Percentiles rank a stretch among this genome's conserved stretches.
phyloP scores from a whole-genome alignment of 23 tunicate species.

The Halocynthia roretzi region DNA sequence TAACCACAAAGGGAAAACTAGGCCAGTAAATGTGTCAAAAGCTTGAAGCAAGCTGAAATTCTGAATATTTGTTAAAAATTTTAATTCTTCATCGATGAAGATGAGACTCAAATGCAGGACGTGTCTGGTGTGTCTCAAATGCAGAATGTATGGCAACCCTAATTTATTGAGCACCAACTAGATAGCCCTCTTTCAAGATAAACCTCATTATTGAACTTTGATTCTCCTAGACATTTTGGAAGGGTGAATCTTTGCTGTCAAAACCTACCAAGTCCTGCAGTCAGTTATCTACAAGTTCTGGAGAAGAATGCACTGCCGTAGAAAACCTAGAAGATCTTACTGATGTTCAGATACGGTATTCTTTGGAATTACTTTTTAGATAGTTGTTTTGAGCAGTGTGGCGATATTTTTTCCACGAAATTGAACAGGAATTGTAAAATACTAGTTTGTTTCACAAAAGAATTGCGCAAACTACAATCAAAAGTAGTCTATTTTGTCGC shows the following conservation, averaged over 20 bases:
- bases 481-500: too few relatives aligned
- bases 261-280: slow-evolving; percentile 1
- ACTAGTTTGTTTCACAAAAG: too few relatives aligned
- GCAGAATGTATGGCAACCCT: not conserved
- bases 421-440: too few relatives aligned
- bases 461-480: too few relatives aligned
- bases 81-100: too few relatives aligned
- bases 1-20: too few relatives aligned
- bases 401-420: too few relatives aligned
- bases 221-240: slow-evolving; percentile 9
- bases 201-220: not conserved
- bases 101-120: not conserved
- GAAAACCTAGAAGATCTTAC: not conserved
- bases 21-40: too few relatives aligned
- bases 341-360: slow-evolving; percentile 7
- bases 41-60: too few relatives aligned
- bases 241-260: slow-evolving; percentile 8
- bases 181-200: not conserved
- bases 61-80: too few relatives aligned
- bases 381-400: too few relatives aligned
- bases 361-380: too few relatives aligned
- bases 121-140: not conserved
- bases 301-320: not conserved
- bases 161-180: not conserved
- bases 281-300: not conserved